phyloP scores from a whole-genome alignment of 2,888 invertebrate species.

The Epinotia ramella region DNA sequence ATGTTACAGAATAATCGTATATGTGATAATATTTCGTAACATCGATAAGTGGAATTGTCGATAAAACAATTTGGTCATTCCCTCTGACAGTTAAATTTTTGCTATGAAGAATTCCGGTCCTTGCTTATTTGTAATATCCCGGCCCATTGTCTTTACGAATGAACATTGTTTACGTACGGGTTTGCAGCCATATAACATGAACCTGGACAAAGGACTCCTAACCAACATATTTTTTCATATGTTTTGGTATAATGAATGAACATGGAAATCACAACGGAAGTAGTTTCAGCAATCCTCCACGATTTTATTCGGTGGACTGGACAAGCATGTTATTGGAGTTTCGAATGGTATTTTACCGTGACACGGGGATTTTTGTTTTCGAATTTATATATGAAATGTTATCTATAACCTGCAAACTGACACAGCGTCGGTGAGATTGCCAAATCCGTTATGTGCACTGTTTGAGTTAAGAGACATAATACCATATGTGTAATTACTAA shows the following conservation, averaged over 20 bases:
- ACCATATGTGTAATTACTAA: too few relatives aligned
- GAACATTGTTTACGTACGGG: not conserved
- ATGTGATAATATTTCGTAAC: too few relatives aligned
- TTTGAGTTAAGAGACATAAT: too few relatives aligned
- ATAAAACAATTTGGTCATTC: too few relatives aligned
- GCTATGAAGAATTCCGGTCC: too few relatives aligned
- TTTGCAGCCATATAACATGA: not conserved
- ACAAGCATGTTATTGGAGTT: not conserved
- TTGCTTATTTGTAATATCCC: not conserved
- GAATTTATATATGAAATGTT: not conserved
- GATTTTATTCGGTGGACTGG: conserved; percentile 3
- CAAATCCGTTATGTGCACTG: too few relatives aligned
- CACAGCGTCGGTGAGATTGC: too few relatives aligned
- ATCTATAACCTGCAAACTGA: too few relatives aligned
- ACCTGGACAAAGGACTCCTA: not conserved
- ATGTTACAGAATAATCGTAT: too few relatives aligned
- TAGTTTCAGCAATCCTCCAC: not conserved
- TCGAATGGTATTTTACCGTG: not conserved
- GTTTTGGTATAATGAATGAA: conserved; percentile 1
- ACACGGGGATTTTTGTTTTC: not conserved
- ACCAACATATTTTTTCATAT: conserved; percentile 5
- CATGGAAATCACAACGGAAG: not conserved
- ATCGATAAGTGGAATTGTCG: too few relatives aligned
- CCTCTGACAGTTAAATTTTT: too few relatives aligned
- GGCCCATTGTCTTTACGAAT: not conserved